A percentile compares a stretch with the other conserved stretches of the same genome.
phyloP scores from a whole-genome alignment of 2,888 invertebrate genomes.

The Stenoptilia bipunctidactyla region DNA sequence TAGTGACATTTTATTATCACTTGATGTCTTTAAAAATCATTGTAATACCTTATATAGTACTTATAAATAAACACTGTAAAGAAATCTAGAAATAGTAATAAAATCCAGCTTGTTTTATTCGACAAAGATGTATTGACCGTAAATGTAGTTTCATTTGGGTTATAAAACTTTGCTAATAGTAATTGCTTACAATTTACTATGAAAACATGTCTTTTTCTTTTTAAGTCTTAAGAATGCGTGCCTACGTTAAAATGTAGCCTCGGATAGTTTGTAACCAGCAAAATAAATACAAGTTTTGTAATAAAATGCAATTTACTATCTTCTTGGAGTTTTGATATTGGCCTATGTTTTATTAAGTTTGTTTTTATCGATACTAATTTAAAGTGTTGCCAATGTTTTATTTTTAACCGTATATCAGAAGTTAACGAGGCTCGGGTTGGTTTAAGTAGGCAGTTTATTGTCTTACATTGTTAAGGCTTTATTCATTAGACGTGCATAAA shows the following conservation, averaged over 20 bases:
- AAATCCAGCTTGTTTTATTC: no score
- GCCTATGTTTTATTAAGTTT: constrained; percentile 32
- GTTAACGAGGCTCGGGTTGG: constrained; percentile 50
- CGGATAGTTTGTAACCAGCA: constrained; percentile 38
- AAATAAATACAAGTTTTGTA: constrained; percentile 35
- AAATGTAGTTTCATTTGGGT: no score
- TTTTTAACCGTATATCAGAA: constrained; percentile 62
- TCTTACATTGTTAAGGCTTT: constrained; percentile 26
- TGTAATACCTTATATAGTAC: no score
- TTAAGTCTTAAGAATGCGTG: no score
- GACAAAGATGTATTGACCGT: no score
- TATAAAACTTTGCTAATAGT: no score
- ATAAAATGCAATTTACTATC: constrained; percentile 63
- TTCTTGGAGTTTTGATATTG: constrained; percentile 49
- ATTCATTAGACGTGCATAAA: not conserved
- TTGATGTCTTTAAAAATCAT: constrained; percentile 5
- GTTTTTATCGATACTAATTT: constrained; percentile 58
- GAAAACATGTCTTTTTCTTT: no score
- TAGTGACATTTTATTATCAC: constrained; percentile 2
- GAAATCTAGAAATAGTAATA: no score
- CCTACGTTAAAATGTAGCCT: not conserved
- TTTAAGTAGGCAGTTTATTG: constrained; percentile 58
- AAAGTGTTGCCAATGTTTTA: constrained; percentile 68
- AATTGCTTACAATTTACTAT: no score
- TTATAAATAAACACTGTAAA: no score